Percentiles rank a stretch among this genome's conserved stretches.
phyloP scores from a whole-genome alignment of 2,797 vertebrate species.

The Erpetoichthys calabaricus region DNA sequence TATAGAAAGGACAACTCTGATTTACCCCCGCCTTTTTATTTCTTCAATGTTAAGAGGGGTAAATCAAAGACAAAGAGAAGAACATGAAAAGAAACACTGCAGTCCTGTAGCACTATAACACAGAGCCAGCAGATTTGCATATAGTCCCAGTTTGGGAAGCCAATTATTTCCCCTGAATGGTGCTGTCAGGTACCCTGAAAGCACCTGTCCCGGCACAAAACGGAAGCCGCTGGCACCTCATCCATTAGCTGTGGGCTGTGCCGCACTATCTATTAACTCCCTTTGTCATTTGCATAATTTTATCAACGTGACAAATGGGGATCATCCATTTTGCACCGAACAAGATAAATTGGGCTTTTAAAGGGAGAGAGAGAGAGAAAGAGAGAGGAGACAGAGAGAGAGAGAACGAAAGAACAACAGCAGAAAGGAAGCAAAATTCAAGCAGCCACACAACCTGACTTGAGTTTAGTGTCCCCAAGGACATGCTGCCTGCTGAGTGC shows the following conservation, averaged over 20 bases:
- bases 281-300: constrained; percentile 60
- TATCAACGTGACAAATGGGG: constrained; percentile 51
- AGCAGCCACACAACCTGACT: constrained; percentile 6
- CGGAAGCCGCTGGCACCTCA: constrained; percentile 41
- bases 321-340: constrained; percentile 40
- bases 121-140: constrained; percentile 32
- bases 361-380: constrained; percentile 16
- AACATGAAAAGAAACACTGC: too few species aligned
- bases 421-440: constrained; percentile 29
- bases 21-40: too few species aligned
- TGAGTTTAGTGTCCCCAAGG: too few species aligned
- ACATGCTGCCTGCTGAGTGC: too few species aligned
- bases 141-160: constrained; percentile 37
- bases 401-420: constrained; percentile 29
- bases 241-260: constrained; percentile 46
- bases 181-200: constrained; percentile 57
- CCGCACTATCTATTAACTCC: constrained; percentile 46
- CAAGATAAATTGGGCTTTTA: constrained; percentile 49
- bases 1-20: too few species aligned
- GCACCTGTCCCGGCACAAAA: constrained; percentile 43
- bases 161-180: constrained; percentile 57
- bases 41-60: too few species aligned
- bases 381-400: constrained; percentile 6
- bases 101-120: not conserved
- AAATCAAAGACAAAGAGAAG: too few species aligned